These are phyloP conservation scores for Eubasilissa regina DNA, from an alignment of 1,140 invertebrate species.

Conservation along the genomic window DNA sequence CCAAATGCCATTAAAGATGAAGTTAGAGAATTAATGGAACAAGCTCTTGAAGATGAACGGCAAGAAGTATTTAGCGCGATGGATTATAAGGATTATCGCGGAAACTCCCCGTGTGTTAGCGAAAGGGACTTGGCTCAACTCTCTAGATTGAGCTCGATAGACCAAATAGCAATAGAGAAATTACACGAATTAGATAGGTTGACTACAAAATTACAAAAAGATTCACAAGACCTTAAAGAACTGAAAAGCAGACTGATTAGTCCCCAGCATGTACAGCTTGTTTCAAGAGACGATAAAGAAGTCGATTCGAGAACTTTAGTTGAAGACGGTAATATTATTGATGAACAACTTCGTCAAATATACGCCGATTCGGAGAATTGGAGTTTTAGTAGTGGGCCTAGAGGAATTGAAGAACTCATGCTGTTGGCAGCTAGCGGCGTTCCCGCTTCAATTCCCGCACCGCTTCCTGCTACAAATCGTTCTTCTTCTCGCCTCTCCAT, in stretches of 20 bases:
- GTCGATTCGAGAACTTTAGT: slow-evolving; percentile 74
- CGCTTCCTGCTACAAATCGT: slow-evolving; percentile 62
- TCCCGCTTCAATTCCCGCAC: slow-evolving; percentile 57
- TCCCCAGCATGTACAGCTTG: slow-evolving; percentile 67
- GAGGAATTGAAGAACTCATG: slow-evolving; percentile 74
- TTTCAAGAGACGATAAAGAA: slow-evolving; percentile 68
- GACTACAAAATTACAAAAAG: slow-evolving; percentile 83
- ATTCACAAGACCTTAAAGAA: slow-evolving; percentile 84
- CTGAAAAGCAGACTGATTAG: slow-evolving; percentile 80
- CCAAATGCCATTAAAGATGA: slow-evolving; percentile 62
- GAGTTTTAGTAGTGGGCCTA: slow-evolving; percentile 79
- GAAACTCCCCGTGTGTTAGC: slow-evolving; percentile 81
- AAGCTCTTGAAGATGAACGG: slow-evolving; percentile 70
- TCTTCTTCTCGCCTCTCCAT: slow-evolving; percentile 75
- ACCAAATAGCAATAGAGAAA: slow-evolving; percentile 84
- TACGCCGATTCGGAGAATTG: slow-evolving; percentile 81
- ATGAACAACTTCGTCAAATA: slow-evolving; percentile 80
- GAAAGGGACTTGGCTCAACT: slow-evolving; percentile 85
- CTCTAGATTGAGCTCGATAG: slow-evolving; percentile 81
- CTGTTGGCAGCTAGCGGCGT: slow-evolving; percentile 65
- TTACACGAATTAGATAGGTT: slow-evolving; percentile 84
- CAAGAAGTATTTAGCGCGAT: slow-evolving; percentile 82
- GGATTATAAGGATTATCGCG: slow-evolving; percentile 86
- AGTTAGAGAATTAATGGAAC: slow-evolving; percentile 69
- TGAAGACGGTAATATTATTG: slow-evolving; percentile 79